Percentiles rank a stretch among this genome's conserved stretches.
phyloP scores from a whole-genome alignment of 2,113 vertebrate species.

The Corvus cornix region DNA sequence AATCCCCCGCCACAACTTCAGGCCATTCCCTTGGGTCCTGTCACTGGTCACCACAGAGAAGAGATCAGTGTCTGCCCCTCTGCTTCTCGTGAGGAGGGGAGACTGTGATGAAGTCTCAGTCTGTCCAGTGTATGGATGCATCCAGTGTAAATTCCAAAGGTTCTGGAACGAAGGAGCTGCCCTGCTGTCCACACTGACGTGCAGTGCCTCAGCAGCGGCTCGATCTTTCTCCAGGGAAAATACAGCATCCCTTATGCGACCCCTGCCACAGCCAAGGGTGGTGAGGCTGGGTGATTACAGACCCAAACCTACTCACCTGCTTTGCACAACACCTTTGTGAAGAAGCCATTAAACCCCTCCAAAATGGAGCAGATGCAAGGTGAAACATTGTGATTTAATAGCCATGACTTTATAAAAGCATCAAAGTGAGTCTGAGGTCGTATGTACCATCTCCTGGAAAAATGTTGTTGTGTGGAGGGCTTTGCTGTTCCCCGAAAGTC shows the following conservation, averaged over 20 bases:
- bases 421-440: background rate
- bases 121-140: background rate
- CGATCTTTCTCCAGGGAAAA: background rate
- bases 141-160: rapidly evolving
- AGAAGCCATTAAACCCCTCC: background rate
- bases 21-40: no score
- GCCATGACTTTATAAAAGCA: background rate
- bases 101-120: background rate
- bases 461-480: no score
- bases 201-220: background rate
- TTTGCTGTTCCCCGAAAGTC: background rate
- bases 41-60: background rate
- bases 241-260: no score
- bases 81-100: no score
- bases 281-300: background rate
- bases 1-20: background rate
- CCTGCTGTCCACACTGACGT: background rate
- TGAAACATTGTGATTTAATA: background rate
- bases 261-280: background rate
- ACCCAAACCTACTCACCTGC: background rate
- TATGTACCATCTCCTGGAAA: background rate
- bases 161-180: background rate
- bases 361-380: background rate
- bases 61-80: background rate
- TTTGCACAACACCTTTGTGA: background rate